Evolutionary conservation across 2,113 vertebrate species (phyloP), one percentile per base, ranked within the genome.

Genomic region (Aegotheles bennettii): DNA sequence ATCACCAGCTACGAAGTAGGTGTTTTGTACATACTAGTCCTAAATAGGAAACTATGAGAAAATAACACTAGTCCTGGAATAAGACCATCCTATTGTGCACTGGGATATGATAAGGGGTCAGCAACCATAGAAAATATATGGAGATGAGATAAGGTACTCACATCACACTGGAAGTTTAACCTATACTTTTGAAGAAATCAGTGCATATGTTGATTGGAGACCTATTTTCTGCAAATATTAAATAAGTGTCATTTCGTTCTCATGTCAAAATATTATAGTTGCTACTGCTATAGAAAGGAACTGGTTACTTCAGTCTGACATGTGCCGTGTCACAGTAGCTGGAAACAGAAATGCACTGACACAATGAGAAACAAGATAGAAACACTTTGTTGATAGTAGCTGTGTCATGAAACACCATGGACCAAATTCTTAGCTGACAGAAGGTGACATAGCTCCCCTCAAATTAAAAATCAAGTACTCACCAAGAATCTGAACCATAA

Each of bases 1-100:
- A 84, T 56, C 57, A 73, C 64, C 88, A 87, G 48, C 87, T 97
- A 93, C 75, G 93, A 97, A 94, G 87, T 2, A 92, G 70, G 75
- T 16, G 43, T 85, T 81, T 77, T 89, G 15, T 56, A 81, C 38
- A 38, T 84, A 60, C 6, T 80, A 81, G 20, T 60, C 21, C 69
- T 81, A 56, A 51, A 74, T 31, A 93, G 89, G 71, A 40, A 80
- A 36, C 68, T 90, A 69, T 36, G 57, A 91, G 67, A 94, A 94
- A 91, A 86, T 89, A 7, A 51, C n/a, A 84, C 38, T 45, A 95
- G 75, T 73, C 51, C 36, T 83, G 59, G 91, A 85, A 79, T 65
- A 31, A 88, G 65, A 79, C 28, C 50, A 60, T 64, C 43, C 7
- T 76, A 51, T 61, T 79, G 56, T 13, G 8, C 67, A 77, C 21